A percentile compares a stretch with the other conserved stretches of the same genome.
Conservation (phyloP, 2,888 invertebrate genomes). For the Lasioglossum zephyrum region DNA sequence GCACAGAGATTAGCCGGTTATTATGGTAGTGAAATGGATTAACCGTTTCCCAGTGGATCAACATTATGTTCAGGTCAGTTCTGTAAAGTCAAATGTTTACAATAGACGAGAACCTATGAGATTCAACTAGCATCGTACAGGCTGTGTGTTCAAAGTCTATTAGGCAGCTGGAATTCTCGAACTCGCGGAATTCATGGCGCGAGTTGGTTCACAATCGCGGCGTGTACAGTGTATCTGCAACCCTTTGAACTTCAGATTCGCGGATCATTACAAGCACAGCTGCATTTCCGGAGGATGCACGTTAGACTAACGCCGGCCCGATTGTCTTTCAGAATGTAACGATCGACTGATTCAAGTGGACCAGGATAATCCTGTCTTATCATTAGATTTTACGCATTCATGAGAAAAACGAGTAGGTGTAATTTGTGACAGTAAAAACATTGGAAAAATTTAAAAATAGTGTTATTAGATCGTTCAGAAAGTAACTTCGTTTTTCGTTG, state of each 20-base stretch:
- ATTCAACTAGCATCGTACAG: neutral
- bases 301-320: slow-evolving; percentile 16
- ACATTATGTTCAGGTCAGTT: neutral
- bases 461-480: too few relatives aligned
- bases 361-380: neutral
- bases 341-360: slow-evolving; percentile 2
- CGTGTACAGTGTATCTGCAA: slow-evolving; percentile 21
- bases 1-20: too few relatives aligned
- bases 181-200: slow-evolving; percentile 33
- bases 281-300: slow-evolving; percentile 41
- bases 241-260: slow-evolving; percentile 52
- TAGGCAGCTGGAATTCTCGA: slow-evolving; percentile 18
- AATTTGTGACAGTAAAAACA: too few relatives aligned
- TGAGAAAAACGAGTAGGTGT: too few relatives aligned
- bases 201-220: slow-evolving; percentile 47
- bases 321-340: neutral
- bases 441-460: too few relatives aligned
- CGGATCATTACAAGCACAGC: slow-evolving; percentile 52
- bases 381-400: too few relatives aligned
- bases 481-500: too few relatives aligned
- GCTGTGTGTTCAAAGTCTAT: neutral
- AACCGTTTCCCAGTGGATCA: neutral
- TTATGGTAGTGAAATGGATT: neutral
- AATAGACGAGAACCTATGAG: neutral
- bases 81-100: neutral